phyloP scores from a whole-genome alignment of 1,140 invertebrate genomes.

The Drosophila ambigua region DNA sequence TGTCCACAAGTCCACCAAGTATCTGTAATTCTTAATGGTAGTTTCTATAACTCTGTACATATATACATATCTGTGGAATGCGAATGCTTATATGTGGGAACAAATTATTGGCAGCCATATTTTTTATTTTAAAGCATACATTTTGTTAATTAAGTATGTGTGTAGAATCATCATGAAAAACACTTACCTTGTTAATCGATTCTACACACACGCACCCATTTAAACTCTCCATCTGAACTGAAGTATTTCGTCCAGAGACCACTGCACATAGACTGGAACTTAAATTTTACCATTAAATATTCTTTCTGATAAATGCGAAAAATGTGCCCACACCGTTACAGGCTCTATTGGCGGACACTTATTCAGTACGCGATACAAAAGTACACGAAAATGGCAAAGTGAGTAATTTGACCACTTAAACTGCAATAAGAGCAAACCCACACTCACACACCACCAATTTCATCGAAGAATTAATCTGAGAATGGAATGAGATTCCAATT shows the following conservation, averaged over 20 bases:
- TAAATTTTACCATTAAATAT: slow-evolving; percentile 1
- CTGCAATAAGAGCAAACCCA: slow-evolving; percentile 35
- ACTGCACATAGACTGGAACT: slow-evolving; percentile 37
- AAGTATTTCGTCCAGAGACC: slow-evolving; percentile 41
- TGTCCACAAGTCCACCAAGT: too few relatives aligned
- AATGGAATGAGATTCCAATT: slow-evolving; percentile 41
- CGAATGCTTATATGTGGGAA: slow-evolving; percentile 7
- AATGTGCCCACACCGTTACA: slow-evolving; percentile 69
- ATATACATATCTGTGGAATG: slow-evolving; percentile 38
- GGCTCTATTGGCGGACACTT: slow-evolving; percentile 86
- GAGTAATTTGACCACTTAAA: slow-evolving; percentile 79
- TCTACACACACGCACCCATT: slow-evolving; percentile 12
- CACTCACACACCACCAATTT: slow-evolving; percentile 18
- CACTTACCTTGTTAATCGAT: slow-evolving; percentile 5
- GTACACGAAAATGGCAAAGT: slow-evolving; percentile 94
- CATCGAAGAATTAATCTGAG: slow-evolving; percentile 24
- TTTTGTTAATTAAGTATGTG: slow-evolving; percentile 10
- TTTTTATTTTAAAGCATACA: slow-evolving; percentile 22
- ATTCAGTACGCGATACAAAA: slow-evolving; percentile 88
- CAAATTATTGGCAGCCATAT: slow-evolving; percentile 9
- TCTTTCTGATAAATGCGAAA: slow-evolving; percentile 62
- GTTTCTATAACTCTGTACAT: slow-evolving; percentile 4
- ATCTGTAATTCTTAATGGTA: slow-evolving; percentile 9
- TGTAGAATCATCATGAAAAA: slow-evolving; percentile 14
- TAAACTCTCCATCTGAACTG: slow-evolving; percentile 23